Conservation (phyloP, 2,113 vertebrate genomes). For the Rhabdomys dilectus region DNA sequence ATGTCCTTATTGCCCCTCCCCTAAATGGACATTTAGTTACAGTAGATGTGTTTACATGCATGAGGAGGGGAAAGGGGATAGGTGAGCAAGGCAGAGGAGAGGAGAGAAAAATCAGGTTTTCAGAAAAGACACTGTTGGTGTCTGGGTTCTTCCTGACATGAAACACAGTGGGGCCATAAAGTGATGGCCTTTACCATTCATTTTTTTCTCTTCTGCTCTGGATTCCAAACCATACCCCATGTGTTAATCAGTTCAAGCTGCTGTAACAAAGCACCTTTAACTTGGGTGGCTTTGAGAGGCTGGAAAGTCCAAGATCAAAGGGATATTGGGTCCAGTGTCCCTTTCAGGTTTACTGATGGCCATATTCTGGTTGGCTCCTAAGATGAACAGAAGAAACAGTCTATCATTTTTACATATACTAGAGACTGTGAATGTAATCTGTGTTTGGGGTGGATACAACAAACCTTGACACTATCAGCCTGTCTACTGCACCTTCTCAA, state of each 20-base stretch:
- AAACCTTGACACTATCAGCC: not conserved
- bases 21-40: not conserved
- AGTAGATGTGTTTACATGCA: not conserved
- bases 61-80: no score
- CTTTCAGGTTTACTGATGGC: not conserved
- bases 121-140: not conserved
- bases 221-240: not conserved
- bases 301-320: not conserved
- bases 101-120: not conserved
- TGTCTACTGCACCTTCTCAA: not conserved
- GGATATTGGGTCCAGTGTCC: not conserved
- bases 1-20: not conserved
- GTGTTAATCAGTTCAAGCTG: not conserved
- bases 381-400: not conserved
- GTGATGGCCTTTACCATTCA: not conserved
- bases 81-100: not conserved
- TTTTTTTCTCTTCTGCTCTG: not conserved
- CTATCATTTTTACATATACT: not conserved
- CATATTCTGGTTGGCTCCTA: not conserved
- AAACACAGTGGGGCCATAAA: not conserved
- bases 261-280: not conserved
- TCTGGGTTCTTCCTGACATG: not conserved
- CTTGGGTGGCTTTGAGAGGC: not conserved
- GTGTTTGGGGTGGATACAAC: not conserved
- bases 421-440: not conserved